Evolutionary conservation across 1,140 invertebrate genomes (phyloP), one percentile per base, ranked within the genome.

Genomic region (Hirudo medicinalis): DNA sequence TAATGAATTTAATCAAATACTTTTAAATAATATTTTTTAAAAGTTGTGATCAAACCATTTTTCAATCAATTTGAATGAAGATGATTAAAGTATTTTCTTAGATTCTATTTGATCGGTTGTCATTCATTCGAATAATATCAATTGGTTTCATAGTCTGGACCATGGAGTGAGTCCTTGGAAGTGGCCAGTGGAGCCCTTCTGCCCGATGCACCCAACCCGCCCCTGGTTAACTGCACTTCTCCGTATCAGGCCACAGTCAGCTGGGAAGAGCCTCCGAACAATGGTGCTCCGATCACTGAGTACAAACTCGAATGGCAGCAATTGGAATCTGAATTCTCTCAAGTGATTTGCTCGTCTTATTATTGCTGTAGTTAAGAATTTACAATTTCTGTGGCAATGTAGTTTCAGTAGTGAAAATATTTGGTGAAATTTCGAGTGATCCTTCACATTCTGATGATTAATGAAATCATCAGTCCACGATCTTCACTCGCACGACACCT

Each of bases 131-230:
- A 63, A 27, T 25, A 63, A 63, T 20, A 13, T 63, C 13, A 63
- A 63, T 36, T 75, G 53, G n/a, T 72, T 69, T 73, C 76, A 6
- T 70, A 85, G 84, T 83, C 86, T 66, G 89, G 91, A 29, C 85
- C 85, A 6, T 90, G 89, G 86, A 92, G 91, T 2, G 86, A 89
- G 69, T 82, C 85, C 63, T 78, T 91, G 69, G 85, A 87, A 74
- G 87, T 91, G 63, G 84, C 86, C 17, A 90, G 88, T 75, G 90
- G 90, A 4, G 86, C 90, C n/a, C 90, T 90, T 3, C 86, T 89
- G 4, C 91, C 91, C 1, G 87, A 88, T 73, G 88, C 89, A 0
- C 88, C 90, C 2, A 79, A 83, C 22, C 75, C 83, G 13, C 85
- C 88, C 0, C 80, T 82, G 20, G 78, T 84, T 19, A 80, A 84